A percentile compares a stretch with the other conserved stretches of the same genome.
phyloP scores from a whole-genome alignment of 2,113 vertebrate genomes.

The Melospiza melodia region DNA sequence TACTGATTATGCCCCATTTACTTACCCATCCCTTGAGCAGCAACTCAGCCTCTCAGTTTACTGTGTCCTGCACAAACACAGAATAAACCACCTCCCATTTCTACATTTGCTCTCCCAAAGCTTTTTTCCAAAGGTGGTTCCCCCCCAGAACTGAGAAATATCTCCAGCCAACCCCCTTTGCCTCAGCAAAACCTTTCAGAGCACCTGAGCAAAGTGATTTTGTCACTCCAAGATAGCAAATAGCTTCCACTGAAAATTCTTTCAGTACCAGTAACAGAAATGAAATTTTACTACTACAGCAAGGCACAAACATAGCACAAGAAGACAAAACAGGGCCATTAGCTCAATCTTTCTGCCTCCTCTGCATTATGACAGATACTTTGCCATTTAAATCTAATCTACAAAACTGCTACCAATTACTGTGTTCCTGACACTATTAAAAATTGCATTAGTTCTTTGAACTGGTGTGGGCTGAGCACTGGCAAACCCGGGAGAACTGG shows the following conservation, averaged over 20 bases:
- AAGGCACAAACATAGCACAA: background rate
- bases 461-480: background rate
- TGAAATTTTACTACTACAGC: background rate
- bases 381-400: background rate
- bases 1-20: background rate
- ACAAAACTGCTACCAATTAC: background rate
- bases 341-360: background rate
- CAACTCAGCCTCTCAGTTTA: background rate
- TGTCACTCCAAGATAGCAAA: background rate
- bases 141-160: accelerated
- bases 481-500: background rate
- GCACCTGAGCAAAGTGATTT: background rate
- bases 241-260: background rate
- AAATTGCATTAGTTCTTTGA: background rate
- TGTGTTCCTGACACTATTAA: background rate
- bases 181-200: background rate
- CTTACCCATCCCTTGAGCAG: accelerated
- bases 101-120: background rate
- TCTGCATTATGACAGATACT: background rate
- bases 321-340: background rate
- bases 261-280: background rate
- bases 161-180: background rate
- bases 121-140: background rate
- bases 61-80: background rate
- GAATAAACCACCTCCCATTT: accelerated